Conservation (phyloP, 2,888 invertebrate species). For the Gymnoscelis rufifasciata region DNA sequence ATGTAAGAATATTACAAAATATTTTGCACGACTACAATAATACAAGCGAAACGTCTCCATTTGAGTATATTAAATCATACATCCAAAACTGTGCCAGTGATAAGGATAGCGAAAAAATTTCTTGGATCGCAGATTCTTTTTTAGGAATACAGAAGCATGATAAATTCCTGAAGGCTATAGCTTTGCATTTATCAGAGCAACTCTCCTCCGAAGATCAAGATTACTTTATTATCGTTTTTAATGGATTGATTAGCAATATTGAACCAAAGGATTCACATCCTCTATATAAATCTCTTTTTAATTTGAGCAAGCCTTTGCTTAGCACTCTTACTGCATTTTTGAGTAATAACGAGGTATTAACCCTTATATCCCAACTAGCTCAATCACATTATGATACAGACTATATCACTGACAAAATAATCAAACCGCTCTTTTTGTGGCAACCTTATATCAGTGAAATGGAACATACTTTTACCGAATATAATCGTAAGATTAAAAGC, state of each 20-base stretch:
- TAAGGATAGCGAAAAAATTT: slow-evolving; percentile 53
- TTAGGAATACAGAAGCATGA: slow-evolving; percentile 57
- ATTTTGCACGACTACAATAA: slow-evolving; percentile 52
- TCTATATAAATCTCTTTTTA: slow-evolving; percentile 65
- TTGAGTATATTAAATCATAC: slow-evolving; percentile 62
- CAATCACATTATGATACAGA: slow-evolving; percentile 69
- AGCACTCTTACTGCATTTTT: slow-evolving; percentile 60
- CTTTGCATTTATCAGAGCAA: slow-evolving; percentile 46
- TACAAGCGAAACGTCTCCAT: slow-evolving; percentile 47
- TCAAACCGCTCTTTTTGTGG: slow-evolving; percentile 69
- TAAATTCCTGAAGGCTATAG: slow-evolving; percentile 48
- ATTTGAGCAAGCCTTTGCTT: slow-evolving; percentile 59
- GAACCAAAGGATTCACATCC: slow-evolving; percentile 46
- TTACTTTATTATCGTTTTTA: slow-evolving; percentile 56
- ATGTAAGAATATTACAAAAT: slow-evolving; percentile 59
- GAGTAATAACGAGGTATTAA: slow-evolving; percentile 62
- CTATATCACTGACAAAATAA: slow-evolving; percentile 71
- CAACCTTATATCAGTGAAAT: slow-evolving; percentile 68
- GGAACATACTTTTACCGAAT: slow-evolving; percentile 54
- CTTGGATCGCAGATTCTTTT: slow-evolving; percentile 64
- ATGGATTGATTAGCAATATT: slow-evolving; percentile 57
- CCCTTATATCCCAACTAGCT: slow-evolving; percentile 65
- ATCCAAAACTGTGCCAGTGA: slow-evolving; percentile 59
- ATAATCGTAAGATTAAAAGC: slow-evolving; percentile 49
- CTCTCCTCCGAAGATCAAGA: slow-evolving; percentile 53